These are phyloP conservation scores for Remorina albescens DNA, from an alignment of 2,797 vertebrate species.

Conservation along the genomic window DNA sequence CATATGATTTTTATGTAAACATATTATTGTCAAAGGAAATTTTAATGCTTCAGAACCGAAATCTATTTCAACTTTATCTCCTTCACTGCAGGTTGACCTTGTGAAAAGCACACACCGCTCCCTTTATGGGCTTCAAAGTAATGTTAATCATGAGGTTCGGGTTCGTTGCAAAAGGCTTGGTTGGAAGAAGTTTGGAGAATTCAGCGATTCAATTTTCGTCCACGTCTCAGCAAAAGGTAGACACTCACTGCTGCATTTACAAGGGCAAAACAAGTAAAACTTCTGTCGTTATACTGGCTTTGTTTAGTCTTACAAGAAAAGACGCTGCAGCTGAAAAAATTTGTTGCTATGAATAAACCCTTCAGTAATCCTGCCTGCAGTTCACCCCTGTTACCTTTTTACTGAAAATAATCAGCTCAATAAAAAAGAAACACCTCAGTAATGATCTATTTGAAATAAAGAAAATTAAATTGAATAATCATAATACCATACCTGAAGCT, in stretches of 20 bases:
- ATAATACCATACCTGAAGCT: background rate
- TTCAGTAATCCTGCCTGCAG: background rate
- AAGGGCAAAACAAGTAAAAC: background rate
- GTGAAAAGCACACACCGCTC: constrained; percentile 81
- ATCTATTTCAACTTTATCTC: constrained; percentile 51
- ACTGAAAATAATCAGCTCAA: background rate
- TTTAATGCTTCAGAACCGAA: background rate
- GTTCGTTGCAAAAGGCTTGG: constrained; percentile 87
- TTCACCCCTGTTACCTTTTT: background rate
- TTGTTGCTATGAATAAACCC: background rate
- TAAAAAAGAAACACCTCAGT: background rate
- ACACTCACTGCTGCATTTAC: background rate
- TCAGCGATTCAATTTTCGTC: constrained; percentile 88
- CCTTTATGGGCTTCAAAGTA: constrained; percentile 88
- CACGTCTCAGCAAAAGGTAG: constrained; percentile 79
- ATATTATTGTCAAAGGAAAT: background rate
- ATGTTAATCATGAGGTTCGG: constrained; percentile 89
- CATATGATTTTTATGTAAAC: background rate
- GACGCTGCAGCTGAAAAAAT: background rate
- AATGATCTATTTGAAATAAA: background rate
- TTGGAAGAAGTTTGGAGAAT: constrained; percentile 88
- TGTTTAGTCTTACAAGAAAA: background rate
- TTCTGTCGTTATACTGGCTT: background rate
- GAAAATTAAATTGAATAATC: background rate
- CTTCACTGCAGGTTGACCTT: constrained; percentile 80